phyloP scores from a whole-genome alignment of 2,888 invertebrate genomes.

The Synergus laeviventris region DNA sequence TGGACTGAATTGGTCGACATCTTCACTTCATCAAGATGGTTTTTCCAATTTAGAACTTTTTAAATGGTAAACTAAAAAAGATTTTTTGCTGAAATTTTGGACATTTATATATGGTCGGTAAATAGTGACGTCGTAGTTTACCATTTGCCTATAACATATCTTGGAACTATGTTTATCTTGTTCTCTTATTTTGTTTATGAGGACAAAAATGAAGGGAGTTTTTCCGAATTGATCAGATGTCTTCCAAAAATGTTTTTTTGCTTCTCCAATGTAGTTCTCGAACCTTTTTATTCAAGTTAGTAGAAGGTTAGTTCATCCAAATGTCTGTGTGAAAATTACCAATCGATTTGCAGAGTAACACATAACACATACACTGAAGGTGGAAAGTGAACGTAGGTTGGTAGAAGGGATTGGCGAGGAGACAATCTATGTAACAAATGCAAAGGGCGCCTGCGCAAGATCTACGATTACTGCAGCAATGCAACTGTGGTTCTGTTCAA shows the following conservation, averaged over 20 bases:
- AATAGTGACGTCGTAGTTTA: too few species aligned
- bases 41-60: neutral
- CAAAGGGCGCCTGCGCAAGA: conserved; percentile 4
- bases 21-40: neutral
- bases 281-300: too few species aligned
- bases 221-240: neutral
- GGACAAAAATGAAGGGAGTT: too few species aligned
- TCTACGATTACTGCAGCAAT: conserved; percentile 26
- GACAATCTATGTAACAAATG: conserved; percentile 17
- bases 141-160: too few species aligned
- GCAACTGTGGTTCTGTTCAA: conserved; percentile 13
- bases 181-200: too few species aligned
- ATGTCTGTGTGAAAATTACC: conserved; percentile 19
- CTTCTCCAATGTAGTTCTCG: too few species aligned
- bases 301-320: too few species aligned
- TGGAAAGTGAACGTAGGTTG: neutral
- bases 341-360: conserved; percentile 4
- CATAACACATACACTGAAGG: neutral
- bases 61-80: too few species aligned
- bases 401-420: neutral
- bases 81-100: too few species aligned
- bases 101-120: too few species aligned
- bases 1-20: conserved; percentile 10
- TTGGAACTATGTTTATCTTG: too few species aligned
- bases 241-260: neutral